These are phyloP conservation scores for Gallinago undulata DNA, from an alignment of 2,113 vertebrate genomes.

Conservation along the genomic window DNA sequence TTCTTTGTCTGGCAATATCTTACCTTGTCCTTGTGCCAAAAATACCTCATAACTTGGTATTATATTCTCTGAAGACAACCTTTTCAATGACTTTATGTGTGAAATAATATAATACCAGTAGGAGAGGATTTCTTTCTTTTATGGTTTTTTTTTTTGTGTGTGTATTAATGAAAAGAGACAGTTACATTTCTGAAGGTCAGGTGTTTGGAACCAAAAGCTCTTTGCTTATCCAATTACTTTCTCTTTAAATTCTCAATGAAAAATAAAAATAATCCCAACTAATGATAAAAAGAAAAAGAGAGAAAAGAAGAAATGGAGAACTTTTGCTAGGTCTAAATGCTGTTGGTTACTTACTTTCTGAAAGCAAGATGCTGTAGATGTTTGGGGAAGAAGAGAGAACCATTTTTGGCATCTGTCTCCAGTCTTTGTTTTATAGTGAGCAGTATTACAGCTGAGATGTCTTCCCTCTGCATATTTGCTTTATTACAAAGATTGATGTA, in stretches of 20 bases:
- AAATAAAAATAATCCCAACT: background rate
- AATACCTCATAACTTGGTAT: slow-evolving; percentile 33
- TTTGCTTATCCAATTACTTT: background rate
- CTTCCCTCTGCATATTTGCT: background rate
- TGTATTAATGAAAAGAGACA: background rate
- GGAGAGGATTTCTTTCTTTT: background rate
- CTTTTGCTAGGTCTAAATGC: background rate
- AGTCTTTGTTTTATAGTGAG: background rate
- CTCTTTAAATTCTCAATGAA: background rate
- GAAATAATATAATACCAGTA: background rate
- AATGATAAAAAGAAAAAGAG: background rate
- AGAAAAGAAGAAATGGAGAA: background rate
- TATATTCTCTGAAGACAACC: slow-evolving; percentile 31
- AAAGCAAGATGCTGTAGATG: background rate
- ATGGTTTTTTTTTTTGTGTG: background rate
- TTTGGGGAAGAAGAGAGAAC: background rate
- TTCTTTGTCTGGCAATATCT: slow-evolving; percentile 50
- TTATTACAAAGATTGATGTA: background rate
- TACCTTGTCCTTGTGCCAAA: slow-evolving; percentile 35
- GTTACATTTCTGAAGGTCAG: background rate
- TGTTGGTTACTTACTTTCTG: background rate
- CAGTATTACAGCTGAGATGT: background rate
- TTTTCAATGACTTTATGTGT: slow-evolving; percentile 3
- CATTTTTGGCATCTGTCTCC: background rate
- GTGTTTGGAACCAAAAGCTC: background rate